Evolutionary conservation across 2,113 vertebrate genomes (phyloP).

Genomic region (Pontoporia blainvillei): DNA sequence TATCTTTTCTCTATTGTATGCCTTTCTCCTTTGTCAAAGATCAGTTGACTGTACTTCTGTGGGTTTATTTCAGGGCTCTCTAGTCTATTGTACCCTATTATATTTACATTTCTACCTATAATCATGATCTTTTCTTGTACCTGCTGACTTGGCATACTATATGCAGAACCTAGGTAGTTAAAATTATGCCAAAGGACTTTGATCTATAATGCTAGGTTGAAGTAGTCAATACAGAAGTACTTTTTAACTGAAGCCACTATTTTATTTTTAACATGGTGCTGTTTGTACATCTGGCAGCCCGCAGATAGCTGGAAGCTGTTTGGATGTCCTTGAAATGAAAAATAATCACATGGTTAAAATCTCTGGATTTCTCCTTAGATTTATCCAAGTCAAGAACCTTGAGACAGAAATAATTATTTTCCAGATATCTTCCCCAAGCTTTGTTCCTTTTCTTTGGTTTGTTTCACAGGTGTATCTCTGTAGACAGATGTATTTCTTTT

Average conservation of each 20-base stretch:
- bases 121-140: not conserved
- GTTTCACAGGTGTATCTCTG: not conserved
- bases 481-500: not conserved
- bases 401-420: slow-evolving; percentile 55
- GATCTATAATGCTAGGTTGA: slow-evolving; percentile 45
- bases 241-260: slow-evolving; percentile 58
- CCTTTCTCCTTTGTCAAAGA: not conserved
- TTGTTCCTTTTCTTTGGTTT: not conserved
- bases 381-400: slow-evolving; percentile 42
- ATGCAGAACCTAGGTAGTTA: not conserved
- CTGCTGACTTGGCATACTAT: not conserved
- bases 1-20: not conserved
- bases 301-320: slow-evolving; percentile 49
- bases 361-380: slow-evolving; percentile 63
- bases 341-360: slow-evolving; percentile 40
- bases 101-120: not conserved
- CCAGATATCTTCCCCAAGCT: slow-evolving; percentile 24
- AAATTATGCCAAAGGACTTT: not conserved
- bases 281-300: slow-evolving; percentile 43
- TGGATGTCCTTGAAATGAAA: slow-evolving; percentile 59
- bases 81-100: not conserved
- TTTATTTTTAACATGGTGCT: not conserved
- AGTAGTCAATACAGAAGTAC: slow-evolving; percentile 45
- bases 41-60: not conserved
- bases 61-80: not conserved